Percentiles rank a stretch among this genome's conserved stretches.
These are phyloP conservation scores for Hipparchia sbordonii DNA, from an alignment of 2,888 invertebrate genomes.

Conservation along the genomic window DNA sequence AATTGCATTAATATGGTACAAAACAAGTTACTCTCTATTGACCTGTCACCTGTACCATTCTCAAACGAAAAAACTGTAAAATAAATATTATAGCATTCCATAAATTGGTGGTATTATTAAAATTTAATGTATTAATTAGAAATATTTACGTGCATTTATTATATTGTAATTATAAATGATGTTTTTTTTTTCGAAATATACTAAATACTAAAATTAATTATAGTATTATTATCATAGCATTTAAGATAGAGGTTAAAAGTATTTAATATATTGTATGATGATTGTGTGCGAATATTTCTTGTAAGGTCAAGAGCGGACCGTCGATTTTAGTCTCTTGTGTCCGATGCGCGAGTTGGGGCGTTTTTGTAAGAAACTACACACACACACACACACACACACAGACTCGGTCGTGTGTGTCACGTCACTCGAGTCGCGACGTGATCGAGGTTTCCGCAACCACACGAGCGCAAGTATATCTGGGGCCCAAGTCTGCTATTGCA, in stretches of 20 bases:
- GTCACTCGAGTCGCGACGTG: too few relatives aligned
- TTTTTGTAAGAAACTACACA: not conserved
- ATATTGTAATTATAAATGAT: not conserved
- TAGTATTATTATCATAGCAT: not conserved
- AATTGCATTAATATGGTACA: too few relatives aligned
- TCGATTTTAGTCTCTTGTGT: not conserved
- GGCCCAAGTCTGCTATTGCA: too few relatives aligned
- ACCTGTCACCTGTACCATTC: too few relatives aligned
- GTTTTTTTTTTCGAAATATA: not conserved
- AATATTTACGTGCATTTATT: not conserved
- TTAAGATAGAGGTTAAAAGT: not conserved
- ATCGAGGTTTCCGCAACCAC: too few relatives aligned
- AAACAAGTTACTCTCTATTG: too few relatives aligned
- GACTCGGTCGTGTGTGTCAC: too few relatives aligned
- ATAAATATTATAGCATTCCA: not conserved
- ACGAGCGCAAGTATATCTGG: too few relatives aligned
- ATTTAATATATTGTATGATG: not conserved
- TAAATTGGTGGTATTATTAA: not conserved
- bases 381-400: too few relatives aligned
- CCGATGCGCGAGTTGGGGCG: not conserved
- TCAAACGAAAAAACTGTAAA: not conserved
- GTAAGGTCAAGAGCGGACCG: not conserved
- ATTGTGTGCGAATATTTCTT: not conserved
- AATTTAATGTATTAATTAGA: not conserved
- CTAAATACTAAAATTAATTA: not conserved